A percentile compares a stretch with the other conserved stretches of the same genome.
These are phyloP conservation scores for Tangara arthus DNA, from an alignment of 2,797 vertebrate species.

Conservation along the genomic window DNA sequence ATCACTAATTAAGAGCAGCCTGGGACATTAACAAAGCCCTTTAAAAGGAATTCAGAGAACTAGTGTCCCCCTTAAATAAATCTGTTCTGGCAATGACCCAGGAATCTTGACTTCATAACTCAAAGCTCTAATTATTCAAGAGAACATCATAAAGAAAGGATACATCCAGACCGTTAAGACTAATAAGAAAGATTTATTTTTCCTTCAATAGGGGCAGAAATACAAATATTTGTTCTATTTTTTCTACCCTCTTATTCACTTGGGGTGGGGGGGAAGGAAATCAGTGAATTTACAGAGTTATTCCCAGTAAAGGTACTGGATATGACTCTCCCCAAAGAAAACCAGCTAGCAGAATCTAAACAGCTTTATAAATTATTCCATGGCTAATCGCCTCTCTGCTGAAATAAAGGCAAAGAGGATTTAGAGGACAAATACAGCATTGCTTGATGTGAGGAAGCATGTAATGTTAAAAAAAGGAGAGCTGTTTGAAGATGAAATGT, in stretches of 20 bases:
- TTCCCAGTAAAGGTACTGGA: not conserved
- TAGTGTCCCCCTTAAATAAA: conserved; percentile 37
- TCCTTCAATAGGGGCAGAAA: not conserved
- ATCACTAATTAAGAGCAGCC: conserved; percentile 61
- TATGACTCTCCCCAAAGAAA: not conserved
- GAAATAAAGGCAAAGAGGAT: conserved; percentile 52
- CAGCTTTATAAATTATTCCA: conserved; percentile 35
- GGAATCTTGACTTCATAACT: conserved; percentile 39
- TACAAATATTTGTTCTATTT: conserved; percentile 35
- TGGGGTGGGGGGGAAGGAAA: not conserved
- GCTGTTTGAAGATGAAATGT: not conserved
- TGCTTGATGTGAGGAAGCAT: not conserved
- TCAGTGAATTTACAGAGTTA: not conserved
- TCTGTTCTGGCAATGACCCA: conserved; percentile 40
- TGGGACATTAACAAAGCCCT: conserved; percentile 43
- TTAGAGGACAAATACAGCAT: not conserved
- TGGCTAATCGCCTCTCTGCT: not conserved
- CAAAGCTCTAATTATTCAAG: conserved; percentile 53
- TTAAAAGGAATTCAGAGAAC: conserved; percentile 55
- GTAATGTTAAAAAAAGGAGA: not conserved
- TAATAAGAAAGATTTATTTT: conserved; percentile 31
- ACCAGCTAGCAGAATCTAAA: conserved; percentile 14
- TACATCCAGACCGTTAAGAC: not conserved
- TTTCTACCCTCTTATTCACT: not conserved
- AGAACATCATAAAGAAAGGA: conserved; percentile 8